A percentile compares a stretch with the other conserved stretches of the same genome.
Conservation (phyloP, 2,888 invertebrate species). For the Thecophora atra region DNA sequence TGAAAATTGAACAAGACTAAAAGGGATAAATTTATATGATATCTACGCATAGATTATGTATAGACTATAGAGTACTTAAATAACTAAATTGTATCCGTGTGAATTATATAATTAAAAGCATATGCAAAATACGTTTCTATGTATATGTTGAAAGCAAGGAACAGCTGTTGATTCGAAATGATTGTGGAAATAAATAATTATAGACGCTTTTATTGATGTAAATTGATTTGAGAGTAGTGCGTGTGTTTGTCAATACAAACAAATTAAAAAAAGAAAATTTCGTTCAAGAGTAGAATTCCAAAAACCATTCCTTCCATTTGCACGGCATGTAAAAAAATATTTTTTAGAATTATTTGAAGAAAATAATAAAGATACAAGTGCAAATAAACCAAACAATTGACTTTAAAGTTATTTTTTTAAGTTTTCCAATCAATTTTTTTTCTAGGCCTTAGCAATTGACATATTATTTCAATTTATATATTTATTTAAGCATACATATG, state of each 20-base stretch:
- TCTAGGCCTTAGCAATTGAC: too few species aligned
- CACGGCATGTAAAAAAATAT: conserved; percentile 18
- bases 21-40: conserved; percentile 31
- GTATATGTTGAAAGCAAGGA: conserved; percentile 35
- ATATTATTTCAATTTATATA: too few species aligned
- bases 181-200: conserved; percentile 9
- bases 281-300: conserved; percentile 2
- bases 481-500: too few species aligned
- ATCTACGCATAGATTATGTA: background rate
- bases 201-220: background rate
- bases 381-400: too few species aligned
- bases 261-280: background rate
- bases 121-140: conserved; percentile 29
- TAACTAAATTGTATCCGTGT: background rate
- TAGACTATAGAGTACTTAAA: background rate
- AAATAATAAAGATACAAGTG: too few species aligned
- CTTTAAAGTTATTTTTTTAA: too few species aligned
- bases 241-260: conserved; percentile 16
- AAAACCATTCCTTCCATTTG: conserved; percentile 46
- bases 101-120: background rate
- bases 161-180: conserved; percentile 21
- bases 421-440: too few species aligned
- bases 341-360: too few species aligned
- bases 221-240: background rate
- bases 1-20: conserved; percentile 19